Conservation (phyloP, 2,113 vertebrate species). For the Xiphophorus maculatus region DNA sequence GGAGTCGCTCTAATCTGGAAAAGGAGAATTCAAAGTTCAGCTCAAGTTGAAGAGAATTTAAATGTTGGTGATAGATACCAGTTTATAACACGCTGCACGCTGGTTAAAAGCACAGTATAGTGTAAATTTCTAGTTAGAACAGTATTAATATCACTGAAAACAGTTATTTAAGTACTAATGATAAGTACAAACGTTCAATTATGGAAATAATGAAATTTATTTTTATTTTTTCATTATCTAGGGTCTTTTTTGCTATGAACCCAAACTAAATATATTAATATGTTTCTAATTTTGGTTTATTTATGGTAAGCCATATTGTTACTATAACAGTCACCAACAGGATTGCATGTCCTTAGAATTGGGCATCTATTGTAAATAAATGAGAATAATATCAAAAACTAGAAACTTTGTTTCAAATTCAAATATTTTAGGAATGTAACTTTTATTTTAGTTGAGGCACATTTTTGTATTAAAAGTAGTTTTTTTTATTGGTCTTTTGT, state of each 20-base stretch:
- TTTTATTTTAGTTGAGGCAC: background rate
- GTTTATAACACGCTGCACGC: background rate
- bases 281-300: background rate
- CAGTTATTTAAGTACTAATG: background rate
- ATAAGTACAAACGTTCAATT: too few relatives aligned
- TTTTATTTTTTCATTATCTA: too few relatives aligned
- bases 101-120: background rate
- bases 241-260: background rate
- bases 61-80: background rate
- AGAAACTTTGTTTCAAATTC: too few relatives aligned
- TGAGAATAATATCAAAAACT: background rate
- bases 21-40: background rate
- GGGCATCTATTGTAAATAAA: background rate
- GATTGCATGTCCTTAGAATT: background rate
- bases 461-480: background rate
- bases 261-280: background rate
- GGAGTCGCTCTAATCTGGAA: background rate
- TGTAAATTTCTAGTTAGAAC: background rate
- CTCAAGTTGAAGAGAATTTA: background rate
- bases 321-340: background rate
- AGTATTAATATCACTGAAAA: background rate
- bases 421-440: too few relatives aligned
- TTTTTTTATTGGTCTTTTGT: background rate
- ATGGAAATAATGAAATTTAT: too few relatives aligned
- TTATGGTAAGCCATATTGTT: background rate